These are phyloP conservation scores for Hirundo rustica DNA, from an alignment of 2,797 vertebrate genomes.

Conservation along the genomic window DNA sequence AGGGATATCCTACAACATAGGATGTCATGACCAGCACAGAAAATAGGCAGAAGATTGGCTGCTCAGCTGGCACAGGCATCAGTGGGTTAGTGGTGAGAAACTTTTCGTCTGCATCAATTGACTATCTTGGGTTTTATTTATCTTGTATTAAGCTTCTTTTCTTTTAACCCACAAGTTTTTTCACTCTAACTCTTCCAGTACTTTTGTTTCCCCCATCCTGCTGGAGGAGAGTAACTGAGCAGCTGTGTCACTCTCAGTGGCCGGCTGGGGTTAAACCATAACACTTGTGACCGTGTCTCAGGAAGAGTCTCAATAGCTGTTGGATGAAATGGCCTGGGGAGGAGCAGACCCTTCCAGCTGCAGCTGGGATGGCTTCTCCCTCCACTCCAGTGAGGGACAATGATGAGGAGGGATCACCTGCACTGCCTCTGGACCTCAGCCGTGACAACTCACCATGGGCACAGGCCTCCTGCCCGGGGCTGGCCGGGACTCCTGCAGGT, in stretches of 20 bases:
- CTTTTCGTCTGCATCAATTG: not conserved
- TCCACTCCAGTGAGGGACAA: not conserved
- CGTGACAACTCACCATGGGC: fast-evolving
- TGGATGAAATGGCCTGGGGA: not conserved
- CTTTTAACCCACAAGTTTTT: not conserved
- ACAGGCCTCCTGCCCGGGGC: not conserved
- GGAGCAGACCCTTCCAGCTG: not conserved
- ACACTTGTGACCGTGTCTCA: not conserved
- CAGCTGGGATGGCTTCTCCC: not conserved
- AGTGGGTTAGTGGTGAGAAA: not conserved
- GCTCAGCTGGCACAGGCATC: not conserved
- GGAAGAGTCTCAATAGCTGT: not conserved
- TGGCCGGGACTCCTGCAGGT: not conserved
- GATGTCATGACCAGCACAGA: not conserved
- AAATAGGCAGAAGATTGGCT: not conserved
- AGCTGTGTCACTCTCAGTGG: not conserved
- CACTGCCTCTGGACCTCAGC: not conserved
- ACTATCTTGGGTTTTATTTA: not conserved
- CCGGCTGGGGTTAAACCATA: not conserved
- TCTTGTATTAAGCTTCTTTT: not conserved
- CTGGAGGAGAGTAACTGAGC: not conserved
- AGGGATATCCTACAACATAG: not conserved
- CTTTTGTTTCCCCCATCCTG: not conserved
- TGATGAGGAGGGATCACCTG: not conserved
- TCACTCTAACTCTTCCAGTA: not conserved